A percentile compares a stretch with the other conserved stretches of the same genome.
phyloP scores from a whole-genome alignment of 1,140 invertebrate genomes.

The Anadara kagoshimensis region DNA sequence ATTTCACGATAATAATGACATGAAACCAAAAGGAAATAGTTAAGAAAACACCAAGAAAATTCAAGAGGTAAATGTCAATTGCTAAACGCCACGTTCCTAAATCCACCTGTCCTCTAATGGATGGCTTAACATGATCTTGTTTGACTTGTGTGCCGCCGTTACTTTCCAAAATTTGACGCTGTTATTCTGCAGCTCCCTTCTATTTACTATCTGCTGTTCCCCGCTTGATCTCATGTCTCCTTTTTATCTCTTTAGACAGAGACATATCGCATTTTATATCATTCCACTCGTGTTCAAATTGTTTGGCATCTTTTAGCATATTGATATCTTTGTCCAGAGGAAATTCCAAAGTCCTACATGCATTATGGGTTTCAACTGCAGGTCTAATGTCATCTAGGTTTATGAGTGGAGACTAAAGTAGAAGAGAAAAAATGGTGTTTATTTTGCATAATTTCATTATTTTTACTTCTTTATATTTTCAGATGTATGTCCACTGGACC shows the following conservation, averaged over 20 bases:
- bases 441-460: not conserved
- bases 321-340: not conserved
- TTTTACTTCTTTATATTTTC: not conserved
- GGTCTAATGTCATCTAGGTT: not conserved
- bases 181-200: constrained; percentile 18
- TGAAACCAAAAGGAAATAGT: too few relatives aligned
- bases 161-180: constrained; percentile 15
- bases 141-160: constrained; percentile 1
- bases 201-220: not conserved
- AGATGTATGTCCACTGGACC: constrained; percentile 8
- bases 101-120: too few relatives aligned
- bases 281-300: not conserved
- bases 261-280: not conserved
- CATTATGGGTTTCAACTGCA: not conserved
- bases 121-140: too few relatives aligned
- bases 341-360: not conserved
- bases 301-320: not conserved
- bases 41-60: too few relatives aligned
- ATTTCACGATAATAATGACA: too few relatives aligned
- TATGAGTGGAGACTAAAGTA: not conserved
- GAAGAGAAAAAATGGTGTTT: not conserved
- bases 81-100: too few relatives aligned
- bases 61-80: too few relatives aligned
- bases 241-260: not conserved
- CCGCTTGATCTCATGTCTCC: not conserved